Evolutionary conservation across 2,888 invertebrate genomes (phyloP).

Genomic region (Abrostola tripartita): DNA sequence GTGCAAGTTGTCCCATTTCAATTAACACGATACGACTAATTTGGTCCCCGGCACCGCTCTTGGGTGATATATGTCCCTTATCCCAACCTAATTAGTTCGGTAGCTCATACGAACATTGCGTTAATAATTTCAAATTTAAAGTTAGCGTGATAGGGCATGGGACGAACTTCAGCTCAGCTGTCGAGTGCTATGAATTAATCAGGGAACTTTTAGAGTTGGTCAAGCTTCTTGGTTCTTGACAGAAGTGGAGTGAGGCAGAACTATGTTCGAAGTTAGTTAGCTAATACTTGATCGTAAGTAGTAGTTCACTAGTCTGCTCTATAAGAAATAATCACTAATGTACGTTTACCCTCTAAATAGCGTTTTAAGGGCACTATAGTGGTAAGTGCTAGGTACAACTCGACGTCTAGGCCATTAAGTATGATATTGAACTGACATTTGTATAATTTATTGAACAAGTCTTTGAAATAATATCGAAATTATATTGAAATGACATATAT

Average conservation of each 20-base stretch:
- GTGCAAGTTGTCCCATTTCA: constrained; percentile 57
- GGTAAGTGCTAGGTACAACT: constrained; percentile 31
- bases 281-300: constrained; percentile 49
- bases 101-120: constrained; percentile 53
- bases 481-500: constrained; percentile 1
- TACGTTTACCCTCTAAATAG: constrained; percentile 31
- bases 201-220: constrained; percentile 50
- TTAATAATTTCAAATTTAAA: constrained; percentile 56
- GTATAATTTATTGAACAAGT: neutral
- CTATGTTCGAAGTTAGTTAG: constrained; percentile 47
- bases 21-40: constrained; percentile 59
- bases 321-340: constrained; percentile 50
- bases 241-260: constrained; percentile 22
- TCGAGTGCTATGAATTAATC: constrained; percentile 55
- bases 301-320: constrained; percentile 33
- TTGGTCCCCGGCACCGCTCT: constrained; percentile 51
- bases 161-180: constrained; percentile 34
- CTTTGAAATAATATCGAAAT: too few species aligned
- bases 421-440: constrained; percentile 1
- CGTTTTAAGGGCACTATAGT: constrained; percentile 7
- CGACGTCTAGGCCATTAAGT: constrained; percentile 4
- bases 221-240: constrained; percentile 44
- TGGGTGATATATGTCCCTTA: constrained; percentile 60
- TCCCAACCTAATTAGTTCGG: constrained; percentile 61
- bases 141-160: constrained; percentile 40